These are phyloP conservation scores for Martes martes DNA, from an alignment of 2,113 vertebrate genomes.

Conservation along the genomic window DNA sequence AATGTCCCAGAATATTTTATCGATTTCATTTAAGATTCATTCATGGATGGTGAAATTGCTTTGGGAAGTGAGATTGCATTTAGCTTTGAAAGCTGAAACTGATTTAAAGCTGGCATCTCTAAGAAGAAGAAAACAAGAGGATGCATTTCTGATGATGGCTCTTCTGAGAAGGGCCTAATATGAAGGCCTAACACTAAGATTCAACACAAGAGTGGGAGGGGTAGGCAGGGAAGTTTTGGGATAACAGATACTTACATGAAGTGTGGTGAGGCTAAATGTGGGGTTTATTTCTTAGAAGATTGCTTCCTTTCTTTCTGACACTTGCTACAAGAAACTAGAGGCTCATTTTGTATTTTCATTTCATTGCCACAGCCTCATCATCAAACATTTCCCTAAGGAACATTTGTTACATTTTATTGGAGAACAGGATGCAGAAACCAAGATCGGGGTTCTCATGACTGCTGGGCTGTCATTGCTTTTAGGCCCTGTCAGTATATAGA, in stretches of 20 bases:
- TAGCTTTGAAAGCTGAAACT: background rate
- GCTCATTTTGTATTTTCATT: background rate
- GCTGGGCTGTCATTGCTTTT: background rate
- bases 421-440: background rate
- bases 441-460: background rate
- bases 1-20: background rate
- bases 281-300: background rate
- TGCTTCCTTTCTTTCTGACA: background rate
- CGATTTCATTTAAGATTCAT: background rate
- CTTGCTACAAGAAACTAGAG: background rate
- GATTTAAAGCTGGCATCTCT: background rate
- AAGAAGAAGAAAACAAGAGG: background rate
- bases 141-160: background rate
- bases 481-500: background rate
- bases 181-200: background rate
- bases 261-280: accelerated
- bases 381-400: background rate
- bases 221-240: background rate
- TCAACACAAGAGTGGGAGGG: background rate
- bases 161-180: background rate
- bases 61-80: background rate
- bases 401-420: background rate
- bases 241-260: background rate
- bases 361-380: background rate
- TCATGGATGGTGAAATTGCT: background rate